These are phyloP conservation scores for Discoglossus pictus DNA, from an alignment of 2,797 vertebrate genomes.

Conservation along the genomic window DNA sequence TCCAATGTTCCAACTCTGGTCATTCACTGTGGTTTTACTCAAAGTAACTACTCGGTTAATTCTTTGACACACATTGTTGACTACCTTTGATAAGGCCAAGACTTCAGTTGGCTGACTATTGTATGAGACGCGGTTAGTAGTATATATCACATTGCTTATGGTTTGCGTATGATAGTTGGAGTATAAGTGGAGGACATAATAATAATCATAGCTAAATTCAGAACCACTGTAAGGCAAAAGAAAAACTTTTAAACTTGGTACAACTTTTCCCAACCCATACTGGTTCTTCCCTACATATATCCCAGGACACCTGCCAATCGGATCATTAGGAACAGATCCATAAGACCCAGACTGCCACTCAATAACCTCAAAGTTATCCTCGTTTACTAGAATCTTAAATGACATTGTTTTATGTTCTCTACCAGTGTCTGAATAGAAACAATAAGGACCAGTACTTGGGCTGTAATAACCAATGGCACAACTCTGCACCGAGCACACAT, in stretches of 20 bases:
- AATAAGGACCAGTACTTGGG: too few species aligned
- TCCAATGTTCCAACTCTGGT: too few species aligned
- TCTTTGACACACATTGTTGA: too few species aligned
- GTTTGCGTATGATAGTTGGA: conserved; percentile 7
- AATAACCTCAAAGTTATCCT: too few species aligned
- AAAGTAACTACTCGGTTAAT: conserved; percentile 69
- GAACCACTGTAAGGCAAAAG: too few species aligned
- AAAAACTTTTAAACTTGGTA: too few species aligned
- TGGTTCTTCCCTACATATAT: too few species aligned
- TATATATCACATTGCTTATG: conserved; percentile 54
- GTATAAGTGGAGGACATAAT: conserved; percentile 36
- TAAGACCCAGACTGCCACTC: too few species aligned
- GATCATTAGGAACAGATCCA: neutral
- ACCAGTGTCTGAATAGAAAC: conserved; percentile 70
- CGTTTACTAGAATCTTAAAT: conserved; percentile 9
- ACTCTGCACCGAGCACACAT: too few species aligned
- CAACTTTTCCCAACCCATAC: too few species aligned
- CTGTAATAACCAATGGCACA: conserved; percentile 73
- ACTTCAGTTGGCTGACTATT: conserved; percentile 76
- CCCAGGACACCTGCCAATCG: neutral
- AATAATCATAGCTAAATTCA: conserved; percentile 39
- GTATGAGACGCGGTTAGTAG: neutral
- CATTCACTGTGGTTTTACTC: conserved; percentile 67
- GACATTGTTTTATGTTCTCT: conserved; percentile 61
- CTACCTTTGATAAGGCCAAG: too few species aligned